phyloP scores from a whole-genome alignment of 53 echinoderm and acorn worm species.

The Patiria pectinifera region DNA sequence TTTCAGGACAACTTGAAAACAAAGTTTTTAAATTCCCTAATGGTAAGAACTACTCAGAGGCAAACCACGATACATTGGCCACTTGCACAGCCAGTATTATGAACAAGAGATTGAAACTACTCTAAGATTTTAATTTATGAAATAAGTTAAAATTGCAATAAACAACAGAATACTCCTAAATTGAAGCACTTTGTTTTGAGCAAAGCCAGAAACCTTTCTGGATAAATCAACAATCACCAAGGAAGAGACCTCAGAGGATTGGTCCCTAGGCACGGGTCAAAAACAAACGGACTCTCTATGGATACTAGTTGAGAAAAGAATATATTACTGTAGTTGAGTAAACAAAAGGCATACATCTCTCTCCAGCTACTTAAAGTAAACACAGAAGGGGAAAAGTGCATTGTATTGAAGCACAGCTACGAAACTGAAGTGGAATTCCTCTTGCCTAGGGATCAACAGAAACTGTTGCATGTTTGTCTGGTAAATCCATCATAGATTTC shows the following conservation, averaged over 20 bases:
- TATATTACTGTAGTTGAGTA: conserved; percentile 25
- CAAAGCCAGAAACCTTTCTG: not conserved
- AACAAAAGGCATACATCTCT: conserved; percentile 32
- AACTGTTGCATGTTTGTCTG: not conserved
- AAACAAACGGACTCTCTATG: not conserved
- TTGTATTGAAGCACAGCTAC: not conserved
- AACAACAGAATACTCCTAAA: too few species aligned
- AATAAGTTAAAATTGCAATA: not conserved
- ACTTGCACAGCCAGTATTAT: too few species aligned
- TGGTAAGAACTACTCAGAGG: too few species aligned
- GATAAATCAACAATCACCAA: not conserved
- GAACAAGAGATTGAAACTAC: too few species aligned
- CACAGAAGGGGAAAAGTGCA: conserved; percentile 15
- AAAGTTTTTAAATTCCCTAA: too few species aligned
- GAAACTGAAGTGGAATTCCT: conserved; percentile 28
- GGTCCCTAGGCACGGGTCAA: not conserved
- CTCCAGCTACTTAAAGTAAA: conserved; percentile 19
- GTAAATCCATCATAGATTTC: not conserved
- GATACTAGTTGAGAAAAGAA: not conserved
- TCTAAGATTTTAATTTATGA: not conserved
- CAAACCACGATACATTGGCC: too few species aligned
- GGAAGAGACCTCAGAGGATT: not conserved
- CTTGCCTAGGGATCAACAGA: not conserved
- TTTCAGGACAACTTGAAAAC: too few species aligned
- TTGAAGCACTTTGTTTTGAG: too few species aligned